A percentile compares a stretch with the other conserved stretches of the same genome.
Evolutionary conservation across 2,113 vertebrate genomes (phyloP).

Genomic region (Pungitius pungitius): DNA sequence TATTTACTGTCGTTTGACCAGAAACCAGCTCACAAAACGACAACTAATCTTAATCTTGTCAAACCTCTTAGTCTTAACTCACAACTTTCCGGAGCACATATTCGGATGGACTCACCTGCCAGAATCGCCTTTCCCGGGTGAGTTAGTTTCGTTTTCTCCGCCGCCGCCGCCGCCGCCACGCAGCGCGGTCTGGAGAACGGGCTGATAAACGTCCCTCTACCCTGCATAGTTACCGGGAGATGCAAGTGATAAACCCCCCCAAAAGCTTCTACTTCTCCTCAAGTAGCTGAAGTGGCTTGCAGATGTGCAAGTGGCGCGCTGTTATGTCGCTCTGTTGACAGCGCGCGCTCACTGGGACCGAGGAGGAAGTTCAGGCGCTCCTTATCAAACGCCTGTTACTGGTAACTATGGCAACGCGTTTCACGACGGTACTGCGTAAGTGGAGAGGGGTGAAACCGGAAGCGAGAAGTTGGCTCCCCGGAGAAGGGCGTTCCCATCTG

Average conservation of each 20-base stretch:
- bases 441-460: conserved; percentile 38
- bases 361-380: conserved; percentile 50
- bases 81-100: neutral
- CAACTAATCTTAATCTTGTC: too few species aligned
- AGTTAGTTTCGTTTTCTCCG: conserved; percentile 83
- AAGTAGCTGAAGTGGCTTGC: neutral
- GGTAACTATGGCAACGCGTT: conserved; percentile 56
- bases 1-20: neutral
- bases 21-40: neutral
- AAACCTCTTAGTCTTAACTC: too few species aligned
- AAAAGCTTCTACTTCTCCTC: neutral
- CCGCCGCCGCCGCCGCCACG: conserved; percentile 82
- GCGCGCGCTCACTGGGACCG: conserved; percentile 43
- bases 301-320: conserved; percentile 15
- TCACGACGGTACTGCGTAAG: conserved; percentile 34
- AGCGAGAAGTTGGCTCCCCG: neutral
- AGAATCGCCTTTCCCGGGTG: conserved; percentile 90
- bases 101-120: conserved; percentile 80
- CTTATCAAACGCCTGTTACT: conserved; percentile 20
- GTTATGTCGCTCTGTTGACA: conserved; percentile 36
- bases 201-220: conserved; percentile 43
- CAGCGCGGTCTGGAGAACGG: conserved; percentile 68
- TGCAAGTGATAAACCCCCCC: neutral
- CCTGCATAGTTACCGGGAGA: conserved; percentile 58
- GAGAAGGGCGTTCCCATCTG: conserved; percentile 42